Base-by-base conservation (phyloP, 2,888 invertebrate species). In the Drosophila mimetica region DNA sequence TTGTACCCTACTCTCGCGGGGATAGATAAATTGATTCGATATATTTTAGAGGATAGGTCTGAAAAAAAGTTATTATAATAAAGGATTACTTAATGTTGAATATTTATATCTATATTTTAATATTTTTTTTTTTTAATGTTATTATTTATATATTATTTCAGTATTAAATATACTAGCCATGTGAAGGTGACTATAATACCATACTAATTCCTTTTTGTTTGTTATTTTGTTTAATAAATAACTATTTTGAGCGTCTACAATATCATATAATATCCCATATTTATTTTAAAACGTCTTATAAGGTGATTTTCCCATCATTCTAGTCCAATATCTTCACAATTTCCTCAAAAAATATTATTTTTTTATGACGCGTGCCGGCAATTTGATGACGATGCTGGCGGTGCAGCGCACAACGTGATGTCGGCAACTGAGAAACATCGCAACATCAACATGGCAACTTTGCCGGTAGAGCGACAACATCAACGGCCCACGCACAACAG, bases 291-390 rank as follows among this genome's bases (percentile, higher is more conserved):
- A 6, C 7, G 1, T 22, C 6, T 25, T 25, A 1, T 25, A 25
- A 25, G 86, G 50, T 42, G 22, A 59, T 64, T 18, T 2, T 1
- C 4, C 0, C 6, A 57, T 63, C 83, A 46, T 9, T 16, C 13
- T 51, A 7, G 39, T 11, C 11, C 3, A 30, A 18, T 13, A 11
- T 47, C 36, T 36, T 48, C 44, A 48, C 20, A 16, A 36, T 71
- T 54, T 60, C 58, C 46, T 47, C 11, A 11, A 64, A 36, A 25
- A 59, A 44, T 37, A 28, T 16, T 18, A 30, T 13, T 41, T 65
- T 83, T 72, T 80, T 72, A 70, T 76, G 84, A 86, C 75, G 84
- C 84, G 80, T 83, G 80, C 80, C 32, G 53, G 30, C 76, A 66
- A 86, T 79, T 79, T 76, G 75, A 82, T 65, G 74, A 65, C 66